Base-by-base conservation (phyloP, 2,797 vertebrate genomes). In the Catostomus latipinnis region DNA sequence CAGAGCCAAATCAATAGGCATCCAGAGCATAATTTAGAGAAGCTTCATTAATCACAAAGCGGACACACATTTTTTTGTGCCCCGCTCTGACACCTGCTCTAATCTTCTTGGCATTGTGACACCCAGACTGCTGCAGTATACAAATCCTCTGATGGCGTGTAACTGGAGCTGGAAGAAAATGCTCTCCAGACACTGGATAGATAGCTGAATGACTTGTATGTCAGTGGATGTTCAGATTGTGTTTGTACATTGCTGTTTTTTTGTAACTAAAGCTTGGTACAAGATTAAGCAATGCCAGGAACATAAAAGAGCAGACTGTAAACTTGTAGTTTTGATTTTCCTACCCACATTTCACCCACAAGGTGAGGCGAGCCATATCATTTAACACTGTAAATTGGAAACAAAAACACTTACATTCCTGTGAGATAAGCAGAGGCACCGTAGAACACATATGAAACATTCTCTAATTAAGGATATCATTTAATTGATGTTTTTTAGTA, bases 11-110 rank as follows among this genome's bases (percentile, higher is more conserved):
- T 92, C 91, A 83, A 91, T 91, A 90, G 83, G 88, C 84, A 82
- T 84, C 85, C 83, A 81, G 86, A 88, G 86, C 87, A 69, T 58
- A 78, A 65, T 84, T 84, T 88, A 49, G 49, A 81, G 71, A 82
- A 67, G 85, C 88, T 87, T 91, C 90, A 91, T 93, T 92, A 90
- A 92, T 93, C 90, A 89, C 86, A 82, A 74, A 76, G 73, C 87
- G 81, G 84, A 75, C 84, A 53, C 14, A 34, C 34, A 45, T 34
- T 71, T 60, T 18, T 78, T 78, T 74, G 73, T 53, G 56, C 53
- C 82, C 81, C 63, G 65, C 85, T 79, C 87, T 76, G 85, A 91
- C 91, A 90, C 87, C 88, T 91, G 88, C 86, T 84, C 78, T 85
- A 85, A 85, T 90, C 82, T 88, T 74, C 84, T 85, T 75, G 71